A percentile compares a stretch with the other conserved stretches of the same genome.
Evolutionary conservation across 2,113 vertebrate species (phyloP).

Genomic region (Pyrgilauda ruficollis): DNA sequence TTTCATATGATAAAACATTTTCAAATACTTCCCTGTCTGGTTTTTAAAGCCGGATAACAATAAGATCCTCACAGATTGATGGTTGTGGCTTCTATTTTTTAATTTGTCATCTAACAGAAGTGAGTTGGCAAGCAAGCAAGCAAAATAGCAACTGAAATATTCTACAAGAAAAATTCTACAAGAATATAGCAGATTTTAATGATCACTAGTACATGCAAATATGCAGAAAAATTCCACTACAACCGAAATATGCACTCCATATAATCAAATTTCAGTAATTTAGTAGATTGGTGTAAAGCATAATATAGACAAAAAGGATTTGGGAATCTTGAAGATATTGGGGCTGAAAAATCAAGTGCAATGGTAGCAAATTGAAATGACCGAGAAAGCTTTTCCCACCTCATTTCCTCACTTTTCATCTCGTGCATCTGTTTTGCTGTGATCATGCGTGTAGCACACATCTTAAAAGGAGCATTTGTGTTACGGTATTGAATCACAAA

Average conservation of each 20-base stretch:
- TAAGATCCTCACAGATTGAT: not conserved
- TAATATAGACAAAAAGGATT: not conserved
- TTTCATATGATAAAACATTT: not conserved
- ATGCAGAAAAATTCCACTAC: not conserved
- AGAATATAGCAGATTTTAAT: not conserved
- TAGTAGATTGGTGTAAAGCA: not conserved
- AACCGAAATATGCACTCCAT: not conserved
- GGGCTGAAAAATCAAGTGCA: not conserved
- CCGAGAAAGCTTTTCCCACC: rapidly evolving
- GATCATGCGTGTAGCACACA: not conserved
- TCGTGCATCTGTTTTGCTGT: not conserved
- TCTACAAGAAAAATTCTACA: not conserved
- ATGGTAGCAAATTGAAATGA: not conserved
- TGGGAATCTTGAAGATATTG: not conserved
- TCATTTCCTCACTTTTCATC: not conserved
- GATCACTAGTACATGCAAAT: not conserved
- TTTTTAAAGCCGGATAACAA: not conserved
- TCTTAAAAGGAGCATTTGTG: not conserved
- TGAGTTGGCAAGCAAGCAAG: not conserved
- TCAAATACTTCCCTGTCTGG: not conserved
- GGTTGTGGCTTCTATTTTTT: not conserved
- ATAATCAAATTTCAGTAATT: not conserved
- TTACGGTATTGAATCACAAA: not conserved
- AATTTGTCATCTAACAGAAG: not conserved
- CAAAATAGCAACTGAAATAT: not conserved